These are phyloP conservation scores for Neolamprologus tretocephalus DNA, from an alignment of 2,113 vertebrate genomes.

Conservation along the genomic window DNA sequence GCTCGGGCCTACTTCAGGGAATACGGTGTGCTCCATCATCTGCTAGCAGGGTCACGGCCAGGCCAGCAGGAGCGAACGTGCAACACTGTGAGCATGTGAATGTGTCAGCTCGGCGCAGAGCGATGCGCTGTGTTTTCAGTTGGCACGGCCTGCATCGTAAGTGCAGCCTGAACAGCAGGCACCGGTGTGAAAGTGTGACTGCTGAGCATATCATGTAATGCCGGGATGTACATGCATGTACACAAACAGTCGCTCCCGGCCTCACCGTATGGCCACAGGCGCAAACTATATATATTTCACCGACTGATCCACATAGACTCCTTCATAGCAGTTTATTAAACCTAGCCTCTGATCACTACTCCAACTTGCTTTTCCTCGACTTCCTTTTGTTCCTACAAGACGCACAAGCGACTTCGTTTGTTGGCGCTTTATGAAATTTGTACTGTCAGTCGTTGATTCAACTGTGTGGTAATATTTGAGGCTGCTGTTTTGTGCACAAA, in stretches of 20 bases:
- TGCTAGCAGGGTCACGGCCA: constrained; percentile 39
- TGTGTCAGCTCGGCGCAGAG: constrained; percentile 3
- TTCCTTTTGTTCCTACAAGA: background rate
- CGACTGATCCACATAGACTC: background rate
- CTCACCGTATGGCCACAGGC: background rate
- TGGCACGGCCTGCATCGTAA: background rate
- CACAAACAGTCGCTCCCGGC: background rate
- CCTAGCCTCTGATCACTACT: background rate
- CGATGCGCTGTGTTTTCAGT: background rate
- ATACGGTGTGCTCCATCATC: constrained; percentile 40
- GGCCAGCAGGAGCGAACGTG: constrained; percentile 33
- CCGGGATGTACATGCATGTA: background rate
- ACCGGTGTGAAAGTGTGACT: background rate
- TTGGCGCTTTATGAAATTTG: background rate
- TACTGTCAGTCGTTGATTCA: background rate
- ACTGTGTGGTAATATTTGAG: background rate
- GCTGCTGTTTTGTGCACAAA: background rate
- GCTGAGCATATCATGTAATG: background rate
- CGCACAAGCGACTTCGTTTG: background rate
- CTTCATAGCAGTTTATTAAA: background rate
- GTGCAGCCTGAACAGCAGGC: background rate
- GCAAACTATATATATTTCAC: background rate
- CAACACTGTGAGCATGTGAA: constrained; percentile 31
- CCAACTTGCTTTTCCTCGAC: background rate
- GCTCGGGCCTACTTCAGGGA: constrained; percentile 34